These are phyloP conservation scores for Zoroaster sp. DNA, from an alignment of 53 echinoderm and acorn worm genomes.

Conservation along the genomic window DNA sequence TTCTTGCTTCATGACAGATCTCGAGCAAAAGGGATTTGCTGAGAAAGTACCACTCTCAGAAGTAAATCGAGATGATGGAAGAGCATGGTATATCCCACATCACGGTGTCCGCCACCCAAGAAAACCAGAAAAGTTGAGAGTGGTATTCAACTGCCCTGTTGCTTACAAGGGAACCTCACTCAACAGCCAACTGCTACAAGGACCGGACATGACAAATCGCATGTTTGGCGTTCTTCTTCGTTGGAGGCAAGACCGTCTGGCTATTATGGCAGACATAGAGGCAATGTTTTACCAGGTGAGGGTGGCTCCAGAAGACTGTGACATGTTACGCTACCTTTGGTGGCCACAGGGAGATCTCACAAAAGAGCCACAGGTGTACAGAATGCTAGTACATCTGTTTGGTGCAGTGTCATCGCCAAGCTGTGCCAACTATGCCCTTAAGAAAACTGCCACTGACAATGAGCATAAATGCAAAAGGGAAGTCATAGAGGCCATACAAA, in stretches of 20 bases:
- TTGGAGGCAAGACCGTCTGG: slow-evolving; percentile 64
- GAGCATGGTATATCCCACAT: slow-evolving; percentile 77
- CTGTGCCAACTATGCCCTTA: slow-evolving; percentile 49
- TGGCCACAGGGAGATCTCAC: slow-evolving; percentile 67
- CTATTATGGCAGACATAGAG: slow-evolving; percentile 77
- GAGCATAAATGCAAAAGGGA: slow-evolving; percentile 2
- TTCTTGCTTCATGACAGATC: slow-evolving; percentile 60
- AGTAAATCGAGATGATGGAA: slow-evolving; percentile 17
- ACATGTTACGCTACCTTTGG: slow-evolving; percentile 66
- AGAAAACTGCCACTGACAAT: slow-evolving; percentile 58
- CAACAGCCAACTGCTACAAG: slow-evolving; percentile 71
- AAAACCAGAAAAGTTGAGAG: slow-evolving; percentile 59
- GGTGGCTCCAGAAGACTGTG: slow-evolving; percentile 52
- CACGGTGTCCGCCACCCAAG: slow-evolving; percentile 59
- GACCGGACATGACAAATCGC: slow-evolving; percentile 63
- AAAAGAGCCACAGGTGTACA: slow-evolving; percentile 38
- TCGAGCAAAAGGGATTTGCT: slow-evolving; percentile 61
- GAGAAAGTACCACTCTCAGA: slow-evolving; percentile 14
- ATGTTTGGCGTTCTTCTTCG: slow-evolving; percentile 57
- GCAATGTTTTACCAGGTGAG: slow-evolving; percentile 67
- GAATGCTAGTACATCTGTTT: slow-evolving; percentile 73
- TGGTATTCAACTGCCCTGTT: slow-evolving; percentile 72
- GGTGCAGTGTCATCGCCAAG: slow-evolving; percentile 67
- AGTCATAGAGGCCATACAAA: slow-evolving; percentile 47
- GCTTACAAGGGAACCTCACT: slow-evolving; percentile 52